Percentiles rank a stretch among this genome's conserved stretches.
Evolutionary conservation across 2,888 invertebrate species (phyloP).

Genomic region (Trissolcus brochymenae): DNA sequence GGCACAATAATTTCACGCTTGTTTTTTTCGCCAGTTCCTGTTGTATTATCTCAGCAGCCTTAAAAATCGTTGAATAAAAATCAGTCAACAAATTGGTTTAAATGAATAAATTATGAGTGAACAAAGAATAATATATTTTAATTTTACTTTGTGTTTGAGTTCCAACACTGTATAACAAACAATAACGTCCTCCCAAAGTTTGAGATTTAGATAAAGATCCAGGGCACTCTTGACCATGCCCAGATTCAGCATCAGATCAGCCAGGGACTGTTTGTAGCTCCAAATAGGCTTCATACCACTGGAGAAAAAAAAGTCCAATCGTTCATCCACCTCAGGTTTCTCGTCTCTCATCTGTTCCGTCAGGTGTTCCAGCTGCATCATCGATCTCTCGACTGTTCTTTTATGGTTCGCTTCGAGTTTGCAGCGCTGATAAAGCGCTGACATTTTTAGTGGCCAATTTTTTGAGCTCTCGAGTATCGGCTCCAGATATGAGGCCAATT

Average conservation of each 20-base stretch:
- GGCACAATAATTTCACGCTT: conserved; percentile 91
- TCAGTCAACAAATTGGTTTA: conserved; percentile 57
- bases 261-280: conserved; percentile 86
- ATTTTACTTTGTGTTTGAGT: conserved; percentile 85
- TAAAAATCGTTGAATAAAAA: background rate
- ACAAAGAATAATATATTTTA: background rate
- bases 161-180: conserved; percentile 91
- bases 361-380: conserved; percentile 90
- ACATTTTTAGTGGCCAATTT: conserved; percentile 85
- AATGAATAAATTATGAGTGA: background rate
- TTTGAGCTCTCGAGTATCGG: conserved; percentile 74
- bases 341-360: conserved; percentile 79
- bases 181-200: conserved; percentile 95
- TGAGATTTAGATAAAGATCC: conserved; percentile 85
- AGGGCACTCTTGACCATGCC: conserved; percentile 91
- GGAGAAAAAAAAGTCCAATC: conserved; percentile 82
- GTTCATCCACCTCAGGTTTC: conserved; percentile 75
- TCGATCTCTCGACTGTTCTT: conserved; percentile 90
- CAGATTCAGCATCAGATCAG: conserved; percentile 86
- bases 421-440: conserved; percentile 86
- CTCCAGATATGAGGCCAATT: conserved; percentile 86
- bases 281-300: conserved; percentile 85
- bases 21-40: conserved; percentile 87
- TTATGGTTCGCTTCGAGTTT: conserved; percentile 86
- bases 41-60: conserved; percentile 92